Conservation (phyloP, 2,113 vertebrate genomes). For the Forbesichthys papilliferus region DNA sequence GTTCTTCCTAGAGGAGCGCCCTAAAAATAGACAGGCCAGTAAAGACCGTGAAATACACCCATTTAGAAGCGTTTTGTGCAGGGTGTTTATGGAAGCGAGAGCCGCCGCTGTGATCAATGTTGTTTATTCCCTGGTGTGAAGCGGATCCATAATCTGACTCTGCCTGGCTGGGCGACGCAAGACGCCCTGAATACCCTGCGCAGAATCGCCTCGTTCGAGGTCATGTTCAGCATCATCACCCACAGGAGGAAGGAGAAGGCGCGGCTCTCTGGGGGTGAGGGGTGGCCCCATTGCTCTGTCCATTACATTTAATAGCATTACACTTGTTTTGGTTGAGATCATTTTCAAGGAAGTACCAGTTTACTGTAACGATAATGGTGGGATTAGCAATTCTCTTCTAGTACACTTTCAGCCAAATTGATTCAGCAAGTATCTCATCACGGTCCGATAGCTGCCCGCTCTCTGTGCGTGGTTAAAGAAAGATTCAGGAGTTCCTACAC, state of each 20-base stretch:
- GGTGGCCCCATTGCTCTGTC: neutral
- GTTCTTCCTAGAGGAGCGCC: conserved; percentile 52
- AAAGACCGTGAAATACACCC: conserved; percentile 4
- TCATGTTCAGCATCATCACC: conserved; percentile 77
- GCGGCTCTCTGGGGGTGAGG: conserved; percentile 85
- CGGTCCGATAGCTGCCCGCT: too few species aligned
- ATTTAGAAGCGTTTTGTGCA: conserved; percentile 25
- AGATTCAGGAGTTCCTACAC: too few species aligned
- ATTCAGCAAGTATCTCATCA: too few species aligned
- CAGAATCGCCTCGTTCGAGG: conserved; percentile 78
- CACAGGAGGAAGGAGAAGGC: conserved; percentile 84
- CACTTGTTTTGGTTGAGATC: too few species aligned
- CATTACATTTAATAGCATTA: neutral
- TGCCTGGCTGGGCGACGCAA: conserved; percentile 82
- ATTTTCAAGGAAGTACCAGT: too few species aligned
- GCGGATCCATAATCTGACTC: conserved; percentile 82
- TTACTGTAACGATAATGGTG: too few species aligned
- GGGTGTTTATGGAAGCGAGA: conserved; percentile 35
- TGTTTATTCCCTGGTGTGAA: conserved; percentile 32
- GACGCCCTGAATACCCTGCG: conserved; percentile 76
- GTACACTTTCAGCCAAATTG: too few species aligned
- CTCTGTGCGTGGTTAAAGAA: too few species aligned
- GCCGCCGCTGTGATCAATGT: conserved; percentile 12
- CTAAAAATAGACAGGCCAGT: conserved; percentile 61
- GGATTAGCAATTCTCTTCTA: too few species aligned